Conservation (phyloP, 2,113 vertebrate genomes). For the Melospiza melodia region DNA sequence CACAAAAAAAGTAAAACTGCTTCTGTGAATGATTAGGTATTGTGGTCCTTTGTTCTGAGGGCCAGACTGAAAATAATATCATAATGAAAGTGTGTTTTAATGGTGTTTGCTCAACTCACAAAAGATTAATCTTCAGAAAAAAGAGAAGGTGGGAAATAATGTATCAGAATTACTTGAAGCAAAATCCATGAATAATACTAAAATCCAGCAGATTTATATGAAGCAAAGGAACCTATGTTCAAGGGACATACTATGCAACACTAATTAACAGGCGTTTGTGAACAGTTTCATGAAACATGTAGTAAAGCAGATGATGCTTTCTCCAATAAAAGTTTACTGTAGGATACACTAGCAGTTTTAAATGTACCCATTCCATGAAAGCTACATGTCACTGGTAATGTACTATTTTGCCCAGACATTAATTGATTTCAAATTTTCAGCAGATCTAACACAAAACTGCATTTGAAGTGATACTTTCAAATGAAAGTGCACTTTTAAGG, state of each 20-base stretch:
- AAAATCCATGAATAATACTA: conserved; percentile 96
- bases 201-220: conserved; percentile 94
- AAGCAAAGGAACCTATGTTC: conserved; percentile 96
- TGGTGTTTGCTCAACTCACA: conserved; percentile 72
- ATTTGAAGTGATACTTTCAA: not conserved
- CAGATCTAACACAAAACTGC: not conserved
- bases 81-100: not conserved
- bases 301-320: conserved; percentile 82
- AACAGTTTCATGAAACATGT: conserved; percentile 99
- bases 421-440: not conserved
- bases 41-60: not conserved
- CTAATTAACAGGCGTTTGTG: conserved; percentile 99
- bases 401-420: not conserved
- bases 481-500: not conserved
- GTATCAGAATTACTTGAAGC: conserved; percentile 91
- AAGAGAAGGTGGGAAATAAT: conserved; percentile 76
- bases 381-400: not conserved
- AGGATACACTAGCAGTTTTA: not conserved
- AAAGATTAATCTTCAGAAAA: conserved; percentile 88
- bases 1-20: not conserved
- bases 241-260: conserved; percentile 99
- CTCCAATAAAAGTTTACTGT: not conserved
- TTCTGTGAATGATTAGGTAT: not conserved
- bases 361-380: not conserved
- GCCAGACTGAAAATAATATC: not conserved